phyloP scores from a whole-genome alignment of 2,797 vertebrate genomes.

The Melopsittacus undulatus region DNA sequence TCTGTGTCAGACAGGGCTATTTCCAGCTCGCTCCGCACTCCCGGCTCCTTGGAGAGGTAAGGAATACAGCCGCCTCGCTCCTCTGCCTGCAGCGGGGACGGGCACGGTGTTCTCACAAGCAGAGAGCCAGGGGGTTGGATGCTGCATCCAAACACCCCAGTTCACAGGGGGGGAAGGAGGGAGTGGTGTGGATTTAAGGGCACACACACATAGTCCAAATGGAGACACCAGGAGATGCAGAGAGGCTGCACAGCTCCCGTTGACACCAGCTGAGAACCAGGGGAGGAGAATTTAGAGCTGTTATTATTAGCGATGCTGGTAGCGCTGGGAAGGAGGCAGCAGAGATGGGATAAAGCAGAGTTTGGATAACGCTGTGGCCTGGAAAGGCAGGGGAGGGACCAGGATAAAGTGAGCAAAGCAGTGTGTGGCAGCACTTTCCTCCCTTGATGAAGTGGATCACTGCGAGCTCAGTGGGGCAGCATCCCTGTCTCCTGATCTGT shows the following conservation, averaged over 20 bases:
- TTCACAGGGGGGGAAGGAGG: background rate
- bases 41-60: constrained; percentile 33
- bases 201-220: accelerated
- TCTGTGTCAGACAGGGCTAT: constrained; percentile 64
- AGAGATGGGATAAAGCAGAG: background rate
- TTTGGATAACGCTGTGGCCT: background rate
- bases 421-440: accelerated
- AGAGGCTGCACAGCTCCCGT: background rate
- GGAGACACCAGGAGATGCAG: background rate
- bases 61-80: background rate
- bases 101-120: background rate
- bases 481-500: accelerated
- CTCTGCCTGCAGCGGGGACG: background rate
- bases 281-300: background rate
- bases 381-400: background rate
- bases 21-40: constrained; percentile 28
- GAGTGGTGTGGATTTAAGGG: background rate
- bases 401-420: background rate
- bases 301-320: background rate
- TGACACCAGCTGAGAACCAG: background rate
- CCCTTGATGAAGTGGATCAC: accelerated
- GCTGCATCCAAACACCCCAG: background rate
- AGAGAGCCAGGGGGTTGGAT: background rate
- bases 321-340: background rate
- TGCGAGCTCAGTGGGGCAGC: background rate